Evolutionary conservation across 1,140 invertebrate genomes (phyloP).

Genomic region (Tyrophagus putrescentiae): DNA sequence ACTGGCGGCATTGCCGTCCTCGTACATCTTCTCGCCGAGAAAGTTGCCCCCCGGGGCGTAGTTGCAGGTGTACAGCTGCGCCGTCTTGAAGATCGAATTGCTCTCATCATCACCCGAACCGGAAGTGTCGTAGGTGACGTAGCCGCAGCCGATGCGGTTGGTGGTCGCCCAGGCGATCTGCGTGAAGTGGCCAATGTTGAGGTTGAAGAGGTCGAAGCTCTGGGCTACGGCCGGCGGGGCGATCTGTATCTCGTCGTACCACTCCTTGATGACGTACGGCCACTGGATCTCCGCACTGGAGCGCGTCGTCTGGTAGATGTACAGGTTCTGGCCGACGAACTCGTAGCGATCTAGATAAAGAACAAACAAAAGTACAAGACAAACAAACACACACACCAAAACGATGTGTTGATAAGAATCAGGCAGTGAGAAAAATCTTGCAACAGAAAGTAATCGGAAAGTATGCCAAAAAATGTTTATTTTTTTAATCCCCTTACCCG

Average conservation of each 20-base stretch:
- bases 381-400: too few species aligned
- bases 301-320: background rate
- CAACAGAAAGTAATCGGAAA: too few species aligned
- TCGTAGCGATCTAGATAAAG: background rate
- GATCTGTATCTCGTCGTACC: slow-evolving; percentile 23
- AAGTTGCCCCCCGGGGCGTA: slow-evolving; percentile 27
- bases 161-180: slow-evolving; percentile 25
- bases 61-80: slow-evolving; percentile 26
- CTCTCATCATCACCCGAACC: background rate
- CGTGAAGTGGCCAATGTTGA: slow-evolving; percentile 23
- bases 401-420: too few species aligned
- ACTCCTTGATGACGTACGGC: slow-evolving; percentile 11
- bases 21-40: slow-evolving; percentile 10
- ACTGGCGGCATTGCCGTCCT: slow-evolving; percentile 7
- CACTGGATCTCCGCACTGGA: background rate
- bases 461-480: background rate
- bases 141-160: slow-evolving; percentile 26
- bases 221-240: slow-evolving; percentile 17
- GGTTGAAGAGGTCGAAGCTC: slow-evolving; percentile 18
- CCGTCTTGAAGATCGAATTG: slow-evolving; percentile 18
- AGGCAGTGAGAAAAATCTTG: too few species aligned
- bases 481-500: slow-evolving; percentile 22
- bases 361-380: too few species aligned
- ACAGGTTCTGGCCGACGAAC: background rate
- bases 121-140: slow-evolving; percentile 17